Evolutionary conservation across 2,797 vertebrate species (phyloP), one percentile per base, ranked within the genome.

Genomic region (Channa striata): DNA sequence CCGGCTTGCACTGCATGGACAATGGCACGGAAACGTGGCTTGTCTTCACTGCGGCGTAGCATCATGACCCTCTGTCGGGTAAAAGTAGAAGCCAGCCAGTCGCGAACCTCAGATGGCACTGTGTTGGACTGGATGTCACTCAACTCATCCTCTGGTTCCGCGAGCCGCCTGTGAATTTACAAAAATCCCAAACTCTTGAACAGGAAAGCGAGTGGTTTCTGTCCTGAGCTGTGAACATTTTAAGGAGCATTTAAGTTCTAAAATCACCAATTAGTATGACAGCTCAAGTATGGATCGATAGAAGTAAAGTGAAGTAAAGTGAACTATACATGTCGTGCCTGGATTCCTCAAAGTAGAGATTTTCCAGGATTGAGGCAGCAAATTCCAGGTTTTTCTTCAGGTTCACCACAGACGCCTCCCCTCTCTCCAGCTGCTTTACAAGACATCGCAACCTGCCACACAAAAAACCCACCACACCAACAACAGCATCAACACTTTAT

Each of bases 1-100:
- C 97, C 96, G 62, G 97, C 97, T 90, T 99, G 97, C 49, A 99
- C 96, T 1, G 95, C 97, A 11, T 98, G 97, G 49, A 99, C 97
- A 0, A 99, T 99, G 89, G 94, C 98, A 78, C 96, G 96, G 87
- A 99, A 99, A 0, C 95, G 91, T 0, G 95, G 97, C 61, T 98
- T 99, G 80, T 99, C 97, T 53, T 99, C 97, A 0, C 87, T 95
- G 50, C 93, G 92, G 42, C 92, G 94, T 19, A 96, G 89, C 93
- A 96, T 95, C 90, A 96, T 93, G 19, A 94, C 94, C 94, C 96
- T 97, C 87, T 98, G 97, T 39, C 95, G 85, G 0, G 97, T 99
- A 84, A 99, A 99, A 53, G 97, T 99, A 68, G 96, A 96, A 36
- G 97, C 96, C 91, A 99, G 91, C 97, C 97, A 99, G 64, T 99